These are phyloP conservation scores for Lasioglossum malachurum DNA, from an alignment of 2,888 invertebrate genomes.

Conservation along the genomic window DNA sequence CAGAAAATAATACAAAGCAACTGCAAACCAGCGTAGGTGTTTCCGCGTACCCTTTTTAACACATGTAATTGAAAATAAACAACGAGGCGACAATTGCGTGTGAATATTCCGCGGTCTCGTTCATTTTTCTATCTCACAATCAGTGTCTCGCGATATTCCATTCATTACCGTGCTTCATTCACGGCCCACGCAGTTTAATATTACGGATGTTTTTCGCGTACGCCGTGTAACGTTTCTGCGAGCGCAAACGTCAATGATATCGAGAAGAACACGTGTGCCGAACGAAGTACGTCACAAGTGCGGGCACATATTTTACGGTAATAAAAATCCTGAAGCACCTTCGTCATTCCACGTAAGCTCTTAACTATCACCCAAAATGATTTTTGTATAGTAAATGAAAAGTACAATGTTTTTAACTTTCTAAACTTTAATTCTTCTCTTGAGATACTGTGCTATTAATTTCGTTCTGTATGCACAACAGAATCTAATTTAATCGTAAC, in stretches of 20 bases:
- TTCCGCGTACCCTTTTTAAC: neutral
- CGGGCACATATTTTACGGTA: neutral
- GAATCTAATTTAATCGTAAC: no score
- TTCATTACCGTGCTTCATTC: neutral
- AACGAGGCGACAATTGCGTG: neutral
- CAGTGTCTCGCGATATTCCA: neutral
- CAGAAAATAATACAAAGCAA: neutral
- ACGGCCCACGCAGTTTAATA: neutral
- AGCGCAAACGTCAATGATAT: neutral
- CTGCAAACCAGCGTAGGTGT: neutral
- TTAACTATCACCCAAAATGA: neutral
- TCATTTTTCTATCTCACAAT: neutral
- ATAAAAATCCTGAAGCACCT: neutral
- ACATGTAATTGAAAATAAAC: neutral
- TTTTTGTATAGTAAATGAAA: neutral
- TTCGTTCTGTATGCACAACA: no score
- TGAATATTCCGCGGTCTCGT: neutral
- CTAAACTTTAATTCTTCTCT: no score
- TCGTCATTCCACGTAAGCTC: neutral
- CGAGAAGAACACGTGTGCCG: neutral
- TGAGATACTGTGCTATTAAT: no score
- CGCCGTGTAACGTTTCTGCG: neutral
- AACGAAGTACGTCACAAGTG: neutral
- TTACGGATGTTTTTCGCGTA: neutral
- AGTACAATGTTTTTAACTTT: neutral